Evolutionary conservation across 2,888 invertebrate genomes (phyloP), one percentile per base, ranked within the genome.

Genomic region (Cheilosia variabilis): DNA sequence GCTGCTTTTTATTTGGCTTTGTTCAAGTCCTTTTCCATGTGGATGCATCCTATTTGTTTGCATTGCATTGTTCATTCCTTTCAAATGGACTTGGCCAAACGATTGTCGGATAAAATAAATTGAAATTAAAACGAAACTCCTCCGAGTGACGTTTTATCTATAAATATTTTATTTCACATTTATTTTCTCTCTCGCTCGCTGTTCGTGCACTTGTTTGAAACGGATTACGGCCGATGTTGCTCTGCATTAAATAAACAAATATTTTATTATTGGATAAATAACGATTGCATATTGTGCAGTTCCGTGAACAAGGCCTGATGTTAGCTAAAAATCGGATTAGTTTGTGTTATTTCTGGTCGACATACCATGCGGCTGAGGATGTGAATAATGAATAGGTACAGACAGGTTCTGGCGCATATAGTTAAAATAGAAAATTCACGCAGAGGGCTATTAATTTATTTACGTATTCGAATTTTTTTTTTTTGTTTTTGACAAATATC

Each of bases 261-360:
- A 75, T 62, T 73, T 69, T 22, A 47, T 57, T 34, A 65, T 53
- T 24, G 13, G 60, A 72, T 52, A 72, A 72, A 66, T 72, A 79
- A 62, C 53, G 55, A 62, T 77, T 77, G 34, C 55, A 62, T 22
- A 4, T 69, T 47, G 62, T 58, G 19, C 24, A 50, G 13, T 17
- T 24, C 41, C 1, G 52, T n/a, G 37, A 34, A 60, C 7, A 57
- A 19, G 7, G 60, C 45, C n/a, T 72, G 65, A 65, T 72, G 65
- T 66, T 79, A 58, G 73, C 55, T 62, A 47, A 75, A 37, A 73
- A 80, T 4, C 4, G 45, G 47, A 73, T 80, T 66, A 80, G 66
- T 68, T 62, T 65, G 52, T 34, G 37, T 37, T 37, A 37, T 45
- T 52, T 43, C 17, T 31, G 43, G 31, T 31, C 22, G 19, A 37